Conservation (phyloP, 1,140 invertebrate species). For the Pinna nobilis region DNA sequence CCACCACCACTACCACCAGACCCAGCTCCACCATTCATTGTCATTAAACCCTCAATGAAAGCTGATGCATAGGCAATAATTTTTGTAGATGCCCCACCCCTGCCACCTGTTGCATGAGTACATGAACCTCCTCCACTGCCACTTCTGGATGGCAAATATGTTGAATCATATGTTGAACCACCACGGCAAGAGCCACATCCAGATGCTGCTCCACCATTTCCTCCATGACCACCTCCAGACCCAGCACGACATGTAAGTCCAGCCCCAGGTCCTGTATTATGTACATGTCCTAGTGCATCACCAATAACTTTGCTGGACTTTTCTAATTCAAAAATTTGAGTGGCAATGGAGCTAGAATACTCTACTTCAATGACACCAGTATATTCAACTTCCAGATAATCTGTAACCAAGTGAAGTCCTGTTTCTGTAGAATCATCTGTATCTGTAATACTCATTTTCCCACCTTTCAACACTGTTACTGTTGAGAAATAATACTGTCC, state of each 20-base stretch:
- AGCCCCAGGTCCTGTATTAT: slow-evolving; percentile 45
- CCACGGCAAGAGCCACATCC: background rate
- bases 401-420: slow-evolving; percentile 33
- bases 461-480: slow-evolving; percentile 49
- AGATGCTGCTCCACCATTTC: slow-evolving; percentile 35
- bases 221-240: slow-evolving; percentile 52
- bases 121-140: slow-evolving; percentile 63
- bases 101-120: slow-evolving; percentile 41
- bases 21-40: slow-evolving; percentile 43
- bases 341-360: slow-evolving; percentile 9
- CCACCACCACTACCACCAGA: slow-evolving; percentile 55
- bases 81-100: slow-evolving; percentile 42
- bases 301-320: slow-evolving; percentile 46
- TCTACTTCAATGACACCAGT: slow-evolving; percentile 16
- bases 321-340: slow-evolving; percentile 48
- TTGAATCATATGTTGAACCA: slow-evolving; percentile 26
- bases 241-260: slow-evolving; percentile 39
- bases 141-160: slow-evolving; percentile 38
- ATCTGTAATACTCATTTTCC: slow-evolving; percentile 43
- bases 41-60: slow-evolving; percentile 52
- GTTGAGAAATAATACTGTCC: slow-evolving; percentile 48
- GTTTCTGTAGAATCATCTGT: slow-evolving; percentile 32
- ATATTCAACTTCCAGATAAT: slow-evolving; percentile 48
- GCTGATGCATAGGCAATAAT: slow-evolving; percentile 35
- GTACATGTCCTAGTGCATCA: slow-evolving; percentile 44